Evolutionary conservation across 2,113 vertebrate genomes (phyloP).

Genomic region (Romanogobio albipinnatus): DNA sequence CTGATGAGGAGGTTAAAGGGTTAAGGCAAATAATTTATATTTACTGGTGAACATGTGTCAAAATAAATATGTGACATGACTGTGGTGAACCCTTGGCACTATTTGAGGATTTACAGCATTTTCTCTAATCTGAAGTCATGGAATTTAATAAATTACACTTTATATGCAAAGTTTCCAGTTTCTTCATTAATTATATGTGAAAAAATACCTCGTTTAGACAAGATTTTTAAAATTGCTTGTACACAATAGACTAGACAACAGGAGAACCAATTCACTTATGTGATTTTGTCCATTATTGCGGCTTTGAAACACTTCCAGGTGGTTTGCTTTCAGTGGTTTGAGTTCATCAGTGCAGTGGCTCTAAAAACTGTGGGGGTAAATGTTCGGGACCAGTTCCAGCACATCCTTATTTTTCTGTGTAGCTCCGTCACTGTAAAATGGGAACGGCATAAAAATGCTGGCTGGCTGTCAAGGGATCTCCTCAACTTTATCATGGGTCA

Average conservation of each 20-base stretch:
- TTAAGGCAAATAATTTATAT: conserved; percentile 1
- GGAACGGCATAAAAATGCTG: conserved; percentile 3
- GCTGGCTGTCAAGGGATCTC: conserved; percentile 25
- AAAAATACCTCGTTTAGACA: not conserved
- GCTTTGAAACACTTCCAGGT: not conserved
- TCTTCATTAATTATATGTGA: not conserved
- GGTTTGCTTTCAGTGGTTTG: not conserved
- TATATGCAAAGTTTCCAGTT: not conserved
- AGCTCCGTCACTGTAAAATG: conserved; percentile 39
- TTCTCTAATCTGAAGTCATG: not conserved
- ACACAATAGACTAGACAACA: conserved; percentile 17
- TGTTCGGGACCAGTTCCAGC: not conserved
- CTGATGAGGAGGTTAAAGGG: conserved; percentile 6
- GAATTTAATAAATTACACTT: not conserved
- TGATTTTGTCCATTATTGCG: not conserved
- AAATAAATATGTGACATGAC: not conserved
- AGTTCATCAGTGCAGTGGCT: not conserved
- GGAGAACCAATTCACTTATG: conserved; percentile 9
- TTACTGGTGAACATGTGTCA: not conserved
- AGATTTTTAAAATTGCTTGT: not conserved
- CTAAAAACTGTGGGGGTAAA: not conserved
- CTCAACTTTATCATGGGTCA: conserved; percentile 43
- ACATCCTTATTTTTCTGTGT: not conserved
- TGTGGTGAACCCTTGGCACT: not conserved
- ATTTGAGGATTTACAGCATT: not conserved